Conservation (phyloP, 2,888 invertebrate genomes). For the Rugalucina vietnamica region DNA sequence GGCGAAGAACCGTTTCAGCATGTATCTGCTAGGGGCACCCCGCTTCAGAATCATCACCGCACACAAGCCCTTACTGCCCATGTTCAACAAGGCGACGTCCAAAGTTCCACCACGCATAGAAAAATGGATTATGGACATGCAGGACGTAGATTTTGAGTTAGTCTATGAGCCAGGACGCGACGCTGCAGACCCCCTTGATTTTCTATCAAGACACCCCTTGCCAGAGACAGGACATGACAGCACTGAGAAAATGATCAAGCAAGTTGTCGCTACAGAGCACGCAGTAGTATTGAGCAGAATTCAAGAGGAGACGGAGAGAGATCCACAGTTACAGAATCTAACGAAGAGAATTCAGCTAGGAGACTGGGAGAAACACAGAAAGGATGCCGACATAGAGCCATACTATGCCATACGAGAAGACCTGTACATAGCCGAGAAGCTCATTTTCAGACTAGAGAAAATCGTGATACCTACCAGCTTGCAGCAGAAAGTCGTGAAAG, state of each 20-base stretch:
- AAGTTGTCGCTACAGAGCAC: not conserved
- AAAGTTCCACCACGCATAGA: slow-evolving; percentile 28
- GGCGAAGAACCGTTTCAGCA: slow-evolving; percentile 34
- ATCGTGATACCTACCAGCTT: slow-evolving; percentile 24
- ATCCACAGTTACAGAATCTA: slow-evolving; percentile 10
- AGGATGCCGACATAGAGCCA: not conserved
- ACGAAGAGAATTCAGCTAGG: not conserved
- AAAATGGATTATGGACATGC: slow-evolving; percentile 35
- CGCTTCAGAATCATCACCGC: slow-evolving; percentile 40
- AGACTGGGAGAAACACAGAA: not conserved
- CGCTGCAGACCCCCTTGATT: slow-evolving; percentile 33
- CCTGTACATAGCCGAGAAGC: slow-evolving; percentile 7
- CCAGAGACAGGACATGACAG: not conserved
- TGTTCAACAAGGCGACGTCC: slow-evolving; percentile 33
- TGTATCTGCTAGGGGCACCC: slow-evolving; percentile 52
- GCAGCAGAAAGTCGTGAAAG: slow-evolving; percentile 25
- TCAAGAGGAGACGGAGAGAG: not conserved
- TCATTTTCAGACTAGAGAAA: slow-evolving; percentile 24
- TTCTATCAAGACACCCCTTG: slow-evolving; percentile 38
- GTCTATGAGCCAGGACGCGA: slow-evolving; percentile 51
- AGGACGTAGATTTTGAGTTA: slow-evolving; percentile 44
- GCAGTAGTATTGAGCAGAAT: not conserved
- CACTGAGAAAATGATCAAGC: slow-evolving; percentile 20
- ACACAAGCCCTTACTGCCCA: slow-evolving; percentile 30
- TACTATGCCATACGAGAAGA: slow-evolving; percentile 18